Evolutionary conservation across 2,113 vertebrate species (phyloP).

Genomic region (Melanocharis versteri): DNA sequence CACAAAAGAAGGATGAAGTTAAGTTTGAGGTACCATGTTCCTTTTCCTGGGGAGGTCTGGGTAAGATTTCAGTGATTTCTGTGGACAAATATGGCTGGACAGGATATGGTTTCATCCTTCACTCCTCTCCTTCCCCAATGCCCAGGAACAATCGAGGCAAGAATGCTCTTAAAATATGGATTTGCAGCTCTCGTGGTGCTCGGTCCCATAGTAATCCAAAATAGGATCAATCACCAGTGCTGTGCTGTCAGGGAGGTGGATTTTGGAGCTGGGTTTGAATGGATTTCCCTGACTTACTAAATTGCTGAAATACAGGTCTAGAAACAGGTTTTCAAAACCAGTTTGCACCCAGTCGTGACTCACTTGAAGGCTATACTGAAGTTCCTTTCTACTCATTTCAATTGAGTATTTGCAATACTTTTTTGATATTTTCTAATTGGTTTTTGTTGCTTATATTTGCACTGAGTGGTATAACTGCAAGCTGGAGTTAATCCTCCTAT

Average conservation of each 20-base stretch:
- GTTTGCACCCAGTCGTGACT: not conserved
- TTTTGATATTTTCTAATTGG: not conserved
- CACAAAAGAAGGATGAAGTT: not conserved
- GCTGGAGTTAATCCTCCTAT: constrained; percentile 60
- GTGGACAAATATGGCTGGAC: not conserved
- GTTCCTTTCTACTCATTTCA: not conserved
- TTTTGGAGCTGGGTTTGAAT: not conserved
- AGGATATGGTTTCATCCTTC: not conserved
- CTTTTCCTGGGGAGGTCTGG: not conserved
- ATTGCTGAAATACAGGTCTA: not conserved
- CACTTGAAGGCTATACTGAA: not conserved
- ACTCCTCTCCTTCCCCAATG: not conserved
- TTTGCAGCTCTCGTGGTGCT: not conserved
- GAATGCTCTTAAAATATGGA: not conserved
- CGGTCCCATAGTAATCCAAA: not conserved
- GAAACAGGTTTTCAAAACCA: not conserved
- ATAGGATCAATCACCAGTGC: not conserved
- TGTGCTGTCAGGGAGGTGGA: not conserved
- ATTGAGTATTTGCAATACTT: not conserved
- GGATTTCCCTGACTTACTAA: not conserved
- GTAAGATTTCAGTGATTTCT: not conserved
- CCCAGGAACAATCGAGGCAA: not conserved
- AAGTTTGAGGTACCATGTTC: not conserved
- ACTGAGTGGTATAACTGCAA: constrained; percentile 2
- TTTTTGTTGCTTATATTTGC: constrained; percentile 36